Evolutionary conservation across 2,797 vertebrate genomes (phyloP).

Genomic region (Todus mexicanus): DNA sequence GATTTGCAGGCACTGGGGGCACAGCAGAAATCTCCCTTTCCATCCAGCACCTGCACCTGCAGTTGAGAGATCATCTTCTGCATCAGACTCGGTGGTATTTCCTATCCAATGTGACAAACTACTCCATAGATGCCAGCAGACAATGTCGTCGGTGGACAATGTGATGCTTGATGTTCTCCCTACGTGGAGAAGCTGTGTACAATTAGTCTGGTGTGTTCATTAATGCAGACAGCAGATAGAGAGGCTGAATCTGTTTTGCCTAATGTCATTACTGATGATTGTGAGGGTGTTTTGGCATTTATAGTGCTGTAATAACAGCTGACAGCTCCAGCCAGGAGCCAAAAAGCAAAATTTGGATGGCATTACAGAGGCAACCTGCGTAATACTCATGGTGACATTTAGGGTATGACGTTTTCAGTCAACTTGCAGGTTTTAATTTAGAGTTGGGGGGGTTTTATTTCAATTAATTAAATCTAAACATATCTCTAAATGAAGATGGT

Average conservation of each 20-base stretch:
- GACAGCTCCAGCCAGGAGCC: neutral
- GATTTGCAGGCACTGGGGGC: neutral
- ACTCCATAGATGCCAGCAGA: neutral
- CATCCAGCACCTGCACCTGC: neutral
- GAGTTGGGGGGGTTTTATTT: neutral
- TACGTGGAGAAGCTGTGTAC: neutral
- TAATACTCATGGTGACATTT: neutral
- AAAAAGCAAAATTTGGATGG: neutral
- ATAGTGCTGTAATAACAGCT: neutral
- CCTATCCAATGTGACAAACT: neutral
- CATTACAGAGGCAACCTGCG: neutral
- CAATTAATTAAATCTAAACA: neutral
- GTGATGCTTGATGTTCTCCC: neutral
- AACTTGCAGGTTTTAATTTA: neutral
- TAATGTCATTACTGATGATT: neutral
- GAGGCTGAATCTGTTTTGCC: neutral
- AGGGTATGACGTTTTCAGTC: neutral
- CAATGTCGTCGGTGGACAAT: accelerated
- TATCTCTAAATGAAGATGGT: neutral
- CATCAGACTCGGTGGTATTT: neutral
- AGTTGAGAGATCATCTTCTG: neutral
- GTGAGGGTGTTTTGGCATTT: neutral
- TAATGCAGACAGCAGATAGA: neutral
- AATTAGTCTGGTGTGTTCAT: neutral
- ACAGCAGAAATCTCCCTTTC: neutral